Base-by-base conservation (phyloP, 2,797 vertebrate species). In the Siniperca obscura region DNA sequence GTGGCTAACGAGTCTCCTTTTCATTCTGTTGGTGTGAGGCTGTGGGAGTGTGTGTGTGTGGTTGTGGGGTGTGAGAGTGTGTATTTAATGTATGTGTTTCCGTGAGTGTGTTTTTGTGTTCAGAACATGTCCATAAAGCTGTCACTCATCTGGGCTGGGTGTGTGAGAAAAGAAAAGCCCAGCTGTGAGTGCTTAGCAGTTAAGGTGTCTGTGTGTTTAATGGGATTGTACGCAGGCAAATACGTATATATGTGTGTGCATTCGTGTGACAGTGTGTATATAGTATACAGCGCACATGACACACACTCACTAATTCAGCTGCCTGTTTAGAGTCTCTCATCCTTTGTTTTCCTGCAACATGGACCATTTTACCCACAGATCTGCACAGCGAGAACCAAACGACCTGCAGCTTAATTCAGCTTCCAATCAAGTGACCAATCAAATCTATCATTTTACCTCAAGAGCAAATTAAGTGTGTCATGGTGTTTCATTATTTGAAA, bases 1-100 rank as follows among this genome's bases (percentile, higher is more conserved):
- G 89, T 86, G 86, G 88, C 86, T 93, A 95, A 94, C 86, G 61
- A 93, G 89, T 89, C 89, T 91, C 50, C 87, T 90, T 93, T 91
- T 90, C 76, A 85, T 91, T 91, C 80, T 70, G 74, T 68, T 52
- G 84, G 74, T 61, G 83, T 82, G 85, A 46, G 27, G 16, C 13
- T 70, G 40, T 75, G 69, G 70, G 34, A 64, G 77, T 82, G 59
- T 56, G 57, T 56, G 57, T 81, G 78, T n/a, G 66, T 34, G 64
- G 16, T 38, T 11, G 27, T 40, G 22, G 7, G 3, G 25, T 72
- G 55, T 52, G 17, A 17, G 70, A 34, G 70, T 75, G 65, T 80
- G 70, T 48, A 46, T 87, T 81, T 65, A 82, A 76, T 68, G 17
- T 72, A 56, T 76, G 73, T 78, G 56, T 66, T 46, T 83, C 42